phyloP scores from a whole-genome alignment of 2,797 vertebrate species.

The Buphagus erythrorhynchus region DNA sequence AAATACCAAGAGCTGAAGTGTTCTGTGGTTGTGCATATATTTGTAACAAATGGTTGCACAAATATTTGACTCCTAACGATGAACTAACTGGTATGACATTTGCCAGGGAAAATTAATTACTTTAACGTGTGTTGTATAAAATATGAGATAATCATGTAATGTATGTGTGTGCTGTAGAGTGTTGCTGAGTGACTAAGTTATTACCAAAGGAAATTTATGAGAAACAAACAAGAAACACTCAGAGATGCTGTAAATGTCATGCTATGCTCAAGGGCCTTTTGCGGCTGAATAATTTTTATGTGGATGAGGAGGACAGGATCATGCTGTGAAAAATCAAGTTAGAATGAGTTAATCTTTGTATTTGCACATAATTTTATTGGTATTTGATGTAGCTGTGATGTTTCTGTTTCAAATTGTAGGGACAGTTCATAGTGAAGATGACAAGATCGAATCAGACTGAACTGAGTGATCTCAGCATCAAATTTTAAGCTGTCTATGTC shows the following conservation, averaged over 20 bases:
- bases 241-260: slow-evolving; percentile 74
- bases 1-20: slow-evolving; percentile 62
- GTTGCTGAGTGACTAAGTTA: slow-evolving; percentile 70
- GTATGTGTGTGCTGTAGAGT: slow-evolving; percentile 61
- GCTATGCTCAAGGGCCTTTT: slow-evolving; percentile 71
- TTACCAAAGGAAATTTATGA: slow-evolving; percentile 72
- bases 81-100: slow-evolving; percentile 80
- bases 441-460: slow-evolving; percentile 16
- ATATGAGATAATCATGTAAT: slow-evolving; percentile 69
- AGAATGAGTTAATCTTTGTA: slow-evolving; percentile 44
- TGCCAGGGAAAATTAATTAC: slow-evolving; percentile 78
- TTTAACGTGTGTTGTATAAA: slow-evolving; percentile 78
- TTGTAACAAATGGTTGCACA: slow-evolving; percentile 77
- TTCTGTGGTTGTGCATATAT: slow-evolving; percentile 75
- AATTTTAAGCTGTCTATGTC: neutral
- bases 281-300: slow-evolving; percentile 67
- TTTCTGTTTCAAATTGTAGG: neutral
- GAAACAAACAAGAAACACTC: slow-evolving; percentile 71
- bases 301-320: slow-evolving; percentile 36
- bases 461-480: neutral
- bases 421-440: neutral
- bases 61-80: slow-evolving; percentile 77
- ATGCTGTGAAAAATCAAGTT: slow-evolving; percentile 44
- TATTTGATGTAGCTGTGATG: slow-evolving; percentile 33
- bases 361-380: slow-evolving; percentile 38